Evolutionary conservation across 2,888 invertebrate species (phyloP).

Genomic region (Spisula solida): DNA sequence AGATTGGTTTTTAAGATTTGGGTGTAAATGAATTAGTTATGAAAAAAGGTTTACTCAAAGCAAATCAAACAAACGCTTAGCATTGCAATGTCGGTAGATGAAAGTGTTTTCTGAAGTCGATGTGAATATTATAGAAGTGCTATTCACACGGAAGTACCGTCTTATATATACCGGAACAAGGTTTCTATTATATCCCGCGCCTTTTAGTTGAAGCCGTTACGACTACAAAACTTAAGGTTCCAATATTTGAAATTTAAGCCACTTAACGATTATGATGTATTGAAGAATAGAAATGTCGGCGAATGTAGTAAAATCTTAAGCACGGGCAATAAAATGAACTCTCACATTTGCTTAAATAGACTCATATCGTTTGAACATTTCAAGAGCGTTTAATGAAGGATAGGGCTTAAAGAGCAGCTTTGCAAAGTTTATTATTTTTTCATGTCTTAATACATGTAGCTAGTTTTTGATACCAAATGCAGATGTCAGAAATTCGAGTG

Average conservation of each 20-base stretch:
- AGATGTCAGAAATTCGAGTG: conserved; percentile 44
- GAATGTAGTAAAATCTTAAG: conserved; percentile 56
- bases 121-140: conserved; percentile 42
- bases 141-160: conserved; percentile 46
- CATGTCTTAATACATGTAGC: conserved; percentile 37
- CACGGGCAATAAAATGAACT: conserved; percentile 41
- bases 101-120: conserved; percentile 34
- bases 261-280: conserved; percentile 50
- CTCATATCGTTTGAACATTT: conserved; percentile 53
- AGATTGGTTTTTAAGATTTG: conserved; percentile 1
- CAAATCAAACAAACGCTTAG: conserved; percentile 40
- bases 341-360: conserved; percentile 43
- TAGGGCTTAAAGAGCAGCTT: conserved; percentile 27
- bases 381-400: conserved; percentile 49
- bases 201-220: conserved; percentile 27
- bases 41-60: conserved; percentile 31
- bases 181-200: conserved; percentile 31
- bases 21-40: conserved; percentile 38
- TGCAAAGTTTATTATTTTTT: conserved; percentile 46
- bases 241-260: conserved; percentile 48
- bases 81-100: conserved; percentile 31
- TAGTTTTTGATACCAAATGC: conserved; percentile 42
- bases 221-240: conserved; percentile 29
- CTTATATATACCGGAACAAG: conserved; percentile 44
- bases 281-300: conserved; percentile 45